Percentiles rank a stretch among this genome's conserved stretches.
Evolutionary conservation across 1,140 invertebrate genomes (phyloP).

Genomic region (Drosophila pachea): DNA sequence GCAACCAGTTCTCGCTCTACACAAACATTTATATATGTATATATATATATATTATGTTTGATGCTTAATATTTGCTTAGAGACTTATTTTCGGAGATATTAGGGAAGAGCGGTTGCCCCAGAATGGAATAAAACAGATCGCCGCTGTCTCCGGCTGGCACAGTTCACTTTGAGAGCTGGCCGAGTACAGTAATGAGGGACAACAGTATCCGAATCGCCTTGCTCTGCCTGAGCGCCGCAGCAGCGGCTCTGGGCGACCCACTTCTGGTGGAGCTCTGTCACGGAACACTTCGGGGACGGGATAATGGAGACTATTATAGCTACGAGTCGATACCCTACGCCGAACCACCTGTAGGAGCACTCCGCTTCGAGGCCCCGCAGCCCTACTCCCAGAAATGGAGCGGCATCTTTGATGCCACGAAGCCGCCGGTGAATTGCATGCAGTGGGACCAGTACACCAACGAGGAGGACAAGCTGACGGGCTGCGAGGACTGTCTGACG

Average conservation of each 20-base stretch:
- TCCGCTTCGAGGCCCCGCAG: constrained; percentile 22
- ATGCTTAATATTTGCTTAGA: too few species aligned
- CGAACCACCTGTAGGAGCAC: constrained; percentile 18
- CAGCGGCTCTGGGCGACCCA: not conserved
- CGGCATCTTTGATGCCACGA: constrained; percentile 5
- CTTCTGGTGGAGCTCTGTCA: constrained; percentile 14
- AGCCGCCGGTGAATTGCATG: constrained; percentile 27
- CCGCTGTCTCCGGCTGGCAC: not conserved
- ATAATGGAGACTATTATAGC: constrained; percentile 20
- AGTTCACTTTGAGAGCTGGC: not conserved
- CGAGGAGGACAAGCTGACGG: constrained; percentile 35
- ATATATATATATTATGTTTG: not conserved
- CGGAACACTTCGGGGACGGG: constrained; percentile 24
- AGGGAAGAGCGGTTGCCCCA: not conserved
- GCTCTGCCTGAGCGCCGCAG: not conserved
- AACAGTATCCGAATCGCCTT: not conserved
- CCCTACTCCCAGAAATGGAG: constrained; percentile 31
- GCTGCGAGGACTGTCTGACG: constrained; percentile 75
- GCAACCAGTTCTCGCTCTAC: too few species aligned
- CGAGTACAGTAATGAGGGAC: not conserved
- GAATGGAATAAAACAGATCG: constrained; percentile 1
- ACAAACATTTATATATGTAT: not conserved
- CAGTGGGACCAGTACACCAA: constrained; percentile 45
- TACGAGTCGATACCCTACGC: constrained; percentile 37
- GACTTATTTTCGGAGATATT: not conserved